Percentiles rank a stretch among this genome's conserved stretches.
These are phyloP conservation scores for Rhinophrynus dorsalis DNA, from an alignment of 2,797 vertebrate species.

Conservation along the genomic window DNA sequence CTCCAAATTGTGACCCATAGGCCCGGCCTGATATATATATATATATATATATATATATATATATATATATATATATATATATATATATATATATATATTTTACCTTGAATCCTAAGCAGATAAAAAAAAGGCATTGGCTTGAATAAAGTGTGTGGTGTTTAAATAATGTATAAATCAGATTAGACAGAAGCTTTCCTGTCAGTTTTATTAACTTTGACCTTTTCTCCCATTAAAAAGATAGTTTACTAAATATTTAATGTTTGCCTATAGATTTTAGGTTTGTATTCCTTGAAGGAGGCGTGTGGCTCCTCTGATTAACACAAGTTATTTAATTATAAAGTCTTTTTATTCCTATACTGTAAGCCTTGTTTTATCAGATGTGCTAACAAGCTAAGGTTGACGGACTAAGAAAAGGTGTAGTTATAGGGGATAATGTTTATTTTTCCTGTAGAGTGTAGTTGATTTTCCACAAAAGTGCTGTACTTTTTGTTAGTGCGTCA, in stretches of 20 bases:
- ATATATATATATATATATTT: no score
- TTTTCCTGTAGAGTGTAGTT: no score
- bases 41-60: no score
- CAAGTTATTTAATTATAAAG: slow-evolving; percentile 53
- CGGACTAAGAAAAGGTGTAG: no score
- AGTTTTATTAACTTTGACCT: slow-evolving; percentile 80
- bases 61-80: no score
- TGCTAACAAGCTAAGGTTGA: no score
- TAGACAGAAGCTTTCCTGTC: slow-evolving; percentile 67
- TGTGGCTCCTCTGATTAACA: slow-evolving; percentile 57
- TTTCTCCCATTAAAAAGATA: slow-evolving; percentile 70
- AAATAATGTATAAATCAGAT: slow-evolving; percentile 71
- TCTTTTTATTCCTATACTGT: neutral
- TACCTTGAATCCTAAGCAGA: slow-evolving; percentile 48
- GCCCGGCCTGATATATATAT: no score
- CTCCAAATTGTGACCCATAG: slow-evolving; percentile 35
- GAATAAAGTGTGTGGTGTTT: slow-evolving; percentile 55
- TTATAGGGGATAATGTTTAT: no score
- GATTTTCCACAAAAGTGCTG: no score
- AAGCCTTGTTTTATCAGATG: no score
- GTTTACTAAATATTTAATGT: slow-evolving; percentile 75
- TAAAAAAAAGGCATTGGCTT: slow-evolving; percentile 51
- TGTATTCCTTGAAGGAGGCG: slow-evolving; percentile 59
- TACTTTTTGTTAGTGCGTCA: no score
- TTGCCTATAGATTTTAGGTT: slow-evolving; percentile 66